Conservation (phyloP, 2,113 vertebrate genomes). For the Chaenocephalus aceratus region DNA sequence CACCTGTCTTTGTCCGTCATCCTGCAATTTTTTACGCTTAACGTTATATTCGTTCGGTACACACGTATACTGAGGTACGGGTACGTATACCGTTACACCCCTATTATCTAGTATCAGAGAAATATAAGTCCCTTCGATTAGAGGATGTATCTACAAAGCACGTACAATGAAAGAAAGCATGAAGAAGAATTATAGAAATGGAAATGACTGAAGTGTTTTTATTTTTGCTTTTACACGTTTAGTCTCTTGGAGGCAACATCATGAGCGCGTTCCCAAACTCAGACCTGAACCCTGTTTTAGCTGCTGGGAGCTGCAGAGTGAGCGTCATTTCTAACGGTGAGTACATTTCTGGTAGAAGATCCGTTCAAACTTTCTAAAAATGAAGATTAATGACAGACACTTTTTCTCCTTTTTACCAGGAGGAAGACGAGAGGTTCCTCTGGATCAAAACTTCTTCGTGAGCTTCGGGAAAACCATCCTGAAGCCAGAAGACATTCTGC, state of each 20-base stretch:
- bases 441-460: slow-evolving; percentile 87
- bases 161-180: too few species aligned
- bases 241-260: slow-evolving; percentile 93
- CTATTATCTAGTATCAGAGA: neutral
- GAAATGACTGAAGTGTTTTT: neutral
- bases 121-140: neutral
- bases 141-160: too few species aligned
- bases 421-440: slow-evolving; percentile 79
- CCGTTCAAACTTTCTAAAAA: neutral
- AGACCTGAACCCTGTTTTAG: slow-evolving; percentile 92
- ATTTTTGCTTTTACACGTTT: slow-evolving; percentile 6
- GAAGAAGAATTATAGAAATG: too few species aligned
- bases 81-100: too few species aligned
- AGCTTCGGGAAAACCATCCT: slow-evolving; percentile 83
- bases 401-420: slow-evolving; percentile 46
- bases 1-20: too few species aligned
- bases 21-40: too few species aligned
- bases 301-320: slow-evolving; percentile 86
- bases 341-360: neutral
- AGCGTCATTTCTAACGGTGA: slow-evolving; percentile 85
- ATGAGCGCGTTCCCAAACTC: slow-evolving; percentile 89
- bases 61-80: too few species aligned
- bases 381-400: neutral
- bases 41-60: too few species aligned
- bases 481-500: slow-evolving; percentile 85